phyloP scores from a whole-genome alignment of 2,113 vertebrate species.

The Sinocyclocheilus maitianheensis region DNA sequence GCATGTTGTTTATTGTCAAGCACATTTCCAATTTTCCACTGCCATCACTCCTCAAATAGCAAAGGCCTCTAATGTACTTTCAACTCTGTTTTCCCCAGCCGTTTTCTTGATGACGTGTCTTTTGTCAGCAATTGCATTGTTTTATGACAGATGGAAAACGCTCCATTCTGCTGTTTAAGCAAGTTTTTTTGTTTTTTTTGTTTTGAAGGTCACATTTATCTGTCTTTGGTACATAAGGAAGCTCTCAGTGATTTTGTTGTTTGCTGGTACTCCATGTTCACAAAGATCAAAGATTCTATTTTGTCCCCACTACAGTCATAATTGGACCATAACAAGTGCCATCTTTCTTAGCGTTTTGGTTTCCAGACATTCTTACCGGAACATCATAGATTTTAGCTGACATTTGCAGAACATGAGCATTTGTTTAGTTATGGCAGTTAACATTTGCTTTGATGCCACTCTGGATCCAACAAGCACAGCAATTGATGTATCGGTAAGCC shows the following conservation, averaged over 20 bases:
- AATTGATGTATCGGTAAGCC: not conserved
- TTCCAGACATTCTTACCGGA: not conserved
- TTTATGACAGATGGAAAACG: constrained; percentile 11
- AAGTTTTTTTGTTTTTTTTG: not conserved
- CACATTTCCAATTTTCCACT: constrained; percentile 10
- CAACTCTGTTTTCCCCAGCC: not conserved
- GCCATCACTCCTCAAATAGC: not conserved
- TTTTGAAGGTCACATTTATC: not conserved
- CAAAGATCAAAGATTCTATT: constrained; percentile 26
- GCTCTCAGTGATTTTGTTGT: not conserved
- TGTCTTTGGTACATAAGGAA: not conserved
- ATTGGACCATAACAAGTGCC: not conserved
- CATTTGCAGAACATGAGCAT: constrained; percentile 19
- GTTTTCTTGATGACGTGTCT: constrained; percentile 23
- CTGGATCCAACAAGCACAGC: not conserved
- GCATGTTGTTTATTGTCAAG: not conserved
- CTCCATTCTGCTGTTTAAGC: not conserved
- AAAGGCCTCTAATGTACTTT: not conserved
- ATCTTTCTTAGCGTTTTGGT: not conserved
- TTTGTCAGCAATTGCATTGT: constrained; percentile 26
- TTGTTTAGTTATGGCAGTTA: constrained; percentile 39
- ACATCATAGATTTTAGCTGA: constrained; percentile 39
- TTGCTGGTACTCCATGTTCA: not conserved
- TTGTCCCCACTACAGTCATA: constrained; percentile 8
- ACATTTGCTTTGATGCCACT: constrained; percentile 28